Base-by-base conservation (phyloP, 1,140 invertebrate genomes). In the Phthorimaea operculella region DNA sequence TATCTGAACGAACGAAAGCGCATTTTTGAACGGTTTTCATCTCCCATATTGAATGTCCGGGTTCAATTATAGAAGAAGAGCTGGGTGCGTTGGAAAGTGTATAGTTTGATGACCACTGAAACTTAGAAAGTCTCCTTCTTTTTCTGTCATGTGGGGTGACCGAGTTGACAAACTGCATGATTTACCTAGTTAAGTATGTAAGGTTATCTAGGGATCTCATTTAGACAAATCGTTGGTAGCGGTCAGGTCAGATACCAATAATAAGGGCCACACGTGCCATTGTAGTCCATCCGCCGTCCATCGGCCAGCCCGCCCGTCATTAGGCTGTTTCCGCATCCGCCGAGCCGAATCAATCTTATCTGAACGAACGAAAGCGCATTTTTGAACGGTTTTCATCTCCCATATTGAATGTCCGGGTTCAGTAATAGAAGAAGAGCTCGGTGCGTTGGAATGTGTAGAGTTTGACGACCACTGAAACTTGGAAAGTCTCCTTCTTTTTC, bases 181-280 rank as follows among this genome's bases (percentile, higher is more conserved):
- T n/a, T n/a, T n/a, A n/a, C n/a, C n/a, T n/a, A n/a, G n/a, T n/a
- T n/a, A n/a, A n/a, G n/a, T n/a, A n/a, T n/a, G n/a, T n/a, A n/a
- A n/a, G n/a, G n/a, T n/a, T n/a, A n/a, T n/a, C n/a, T n/a, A n/a
- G n/a, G 80, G 80, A 80, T 83, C 78, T 83, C 77, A 82, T 83
- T 81, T 83, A 73, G 76, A 81, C 80, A 81, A 83, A 83, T 83
- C 79, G 79, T 73, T 81, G 72, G 78, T 79, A 79, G 78, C 78
- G 79, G 79, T 83, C 75, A 80, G 72, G 76, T 75, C 80, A 81
- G 77, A 81, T 81, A 80, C 77, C 80, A 83, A 83, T 83, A 83
- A 81, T 70, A 83, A 82, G 79, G 74, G 67, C 63, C 71, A 78
- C 70, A 68, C 69, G 69, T 81, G 75, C 76, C 76, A 83, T 83